phyloP scores from a whole-genome alignment of 2,113 vertebrate genomes.

The Sorex fumeus region DNA sequence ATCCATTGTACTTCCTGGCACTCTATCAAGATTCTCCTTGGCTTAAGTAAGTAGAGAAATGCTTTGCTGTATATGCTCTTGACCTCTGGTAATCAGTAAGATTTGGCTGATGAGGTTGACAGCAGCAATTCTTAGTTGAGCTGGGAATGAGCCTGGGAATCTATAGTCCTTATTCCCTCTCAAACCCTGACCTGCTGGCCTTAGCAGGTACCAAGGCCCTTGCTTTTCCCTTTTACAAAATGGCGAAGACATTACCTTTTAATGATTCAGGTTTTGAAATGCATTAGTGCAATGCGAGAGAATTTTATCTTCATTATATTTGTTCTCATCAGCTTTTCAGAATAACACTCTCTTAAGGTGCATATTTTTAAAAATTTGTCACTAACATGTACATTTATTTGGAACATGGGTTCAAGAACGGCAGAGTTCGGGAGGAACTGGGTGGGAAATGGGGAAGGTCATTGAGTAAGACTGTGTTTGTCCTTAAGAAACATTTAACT shows the following conservation, averaged over 20 bases:
- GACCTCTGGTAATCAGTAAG: conserved; percentile 80
- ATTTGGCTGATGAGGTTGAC: conserved; percentile 81
- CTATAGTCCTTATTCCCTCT: neutral
- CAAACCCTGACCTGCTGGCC: neutral
- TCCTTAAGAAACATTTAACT: neutral
- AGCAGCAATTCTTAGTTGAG: conserved; percentile 16
- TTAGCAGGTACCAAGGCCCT: neutral
- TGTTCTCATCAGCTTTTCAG: neutral
- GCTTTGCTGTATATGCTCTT: conserved; percentile 69
- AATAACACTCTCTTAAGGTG: conserved; percentile 6
- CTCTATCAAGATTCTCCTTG: conserved; percentile 78
- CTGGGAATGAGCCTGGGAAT: neutral
- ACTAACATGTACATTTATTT: neutral
- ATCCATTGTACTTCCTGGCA: conserved; percentile 85
- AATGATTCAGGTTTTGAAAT: conserved; percentile 20
- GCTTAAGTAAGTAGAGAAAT: conserved; percentile 78
- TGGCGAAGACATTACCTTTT: neutral
- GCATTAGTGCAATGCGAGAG: neutral
- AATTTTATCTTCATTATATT: neutral
- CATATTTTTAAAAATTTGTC: neutral
- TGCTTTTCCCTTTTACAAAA: conserved; percentile 35
- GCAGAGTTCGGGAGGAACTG: neutral
- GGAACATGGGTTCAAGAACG: neutral
- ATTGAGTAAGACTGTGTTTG: neutral
- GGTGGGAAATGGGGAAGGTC: neutral